Evolutionary conservation across 2,797 vertebrate species (phyloP).

Genomic region (Pangasius macronema): DNA sequence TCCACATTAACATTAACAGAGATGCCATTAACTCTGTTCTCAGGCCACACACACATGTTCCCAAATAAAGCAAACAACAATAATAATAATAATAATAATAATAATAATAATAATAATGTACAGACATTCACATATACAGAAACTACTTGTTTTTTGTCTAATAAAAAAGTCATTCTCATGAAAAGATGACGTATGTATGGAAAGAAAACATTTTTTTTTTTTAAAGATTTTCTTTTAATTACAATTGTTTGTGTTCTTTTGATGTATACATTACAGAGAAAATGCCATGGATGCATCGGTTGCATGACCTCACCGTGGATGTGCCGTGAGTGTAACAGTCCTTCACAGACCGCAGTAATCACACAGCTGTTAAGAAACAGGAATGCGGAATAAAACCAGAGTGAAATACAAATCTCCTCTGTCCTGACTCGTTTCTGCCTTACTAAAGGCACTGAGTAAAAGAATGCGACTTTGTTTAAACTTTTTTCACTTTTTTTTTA

Average conservation of each 20-base stretch:
- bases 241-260: neutral
- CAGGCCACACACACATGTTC: neutral
- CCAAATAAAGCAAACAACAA: neutral
- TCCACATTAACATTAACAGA: slow-evolving; percentile 48
- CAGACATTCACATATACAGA: neutral
- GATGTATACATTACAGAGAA: neutral
- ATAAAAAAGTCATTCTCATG: neutral
- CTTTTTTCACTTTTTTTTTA: neutral
- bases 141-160: neutral
- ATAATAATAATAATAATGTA: neutral
- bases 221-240: neutral
- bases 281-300: neutral
- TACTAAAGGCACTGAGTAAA: neutral
- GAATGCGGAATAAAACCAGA: slow-evolving; percentile 2
- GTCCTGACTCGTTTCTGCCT: neutral
- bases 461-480: neutral
- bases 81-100: neutral
- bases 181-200: neutral
- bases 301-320: neutral
- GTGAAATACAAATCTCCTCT: neutral
- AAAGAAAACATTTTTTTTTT: no score
- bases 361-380: neutral
- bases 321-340: neutral
- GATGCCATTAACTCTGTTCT: slow-evolving; percentile 41
- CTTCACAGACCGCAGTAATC: neutral